These are phyloP conservation scores for Megaustenia siamemsis DNA, from an alignment of 2,888 invertebrate genomes.

Conservation along the genomic window DNA sequence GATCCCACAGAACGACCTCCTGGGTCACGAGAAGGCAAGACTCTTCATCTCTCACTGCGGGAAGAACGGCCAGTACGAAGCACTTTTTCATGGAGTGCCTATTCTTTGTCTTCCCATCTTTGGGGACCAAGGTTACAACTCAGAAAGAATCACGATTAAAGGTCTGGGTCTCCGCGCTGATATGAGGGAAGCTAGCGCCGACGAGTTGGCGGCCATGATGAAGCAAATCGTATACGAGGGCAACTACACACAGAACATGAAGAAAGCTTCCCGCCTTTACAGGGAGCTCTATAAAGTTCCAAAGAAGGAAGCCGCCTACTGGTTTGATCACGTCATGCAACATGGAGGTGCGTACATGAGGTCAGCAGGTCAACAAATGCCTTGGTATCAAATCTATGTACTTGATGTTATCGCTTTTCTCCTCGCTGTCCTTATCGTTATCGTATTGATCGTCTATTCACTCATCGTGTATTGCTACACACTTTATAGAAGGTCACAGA, in stretches of 20 bases:
- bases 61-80: constrained; percentile 67
- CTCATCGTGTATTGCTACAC: not conserved
- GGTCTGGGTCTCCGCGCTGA: constrained; percentile 34
- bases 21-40: constrained; percentile 62
- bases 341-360: constrained; percentile 65
- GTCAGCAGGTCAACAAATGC: constrained; percentile 61
- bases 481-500: not conserved
- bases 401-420: constrained; percentile 61
- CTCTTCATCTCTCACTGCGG: constrained; percentile 69
- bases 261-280: constrained; percentile 50
- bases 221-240: constrained; percentile 8
- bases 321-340: constrained; percentile 69
- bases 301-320: constrained; percentile 62
- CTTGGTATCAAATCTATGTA: constrained; percentile 64
- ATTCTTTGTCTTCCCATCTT: constrained; percentile 64
- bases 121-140: constrained; percentile 61
- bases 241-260: constrained; percentile 47
- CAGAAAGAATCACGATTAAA: constrained; percentile 51
- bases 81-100: constrained; percentile 67
- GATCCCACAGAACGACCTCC: constrained; percentile 67
- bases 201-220: constrained; percentile 6
- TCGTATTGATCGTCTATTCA: not conserved
- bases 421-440: not conserved
- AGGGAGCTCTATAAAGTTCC: constrained; percentile 58
- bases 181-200: constrained; percentile 3